phyloP scores from a whole-genome alignment of 1,140 invertebrate genomes.

The Magallana angulata region DNA sequence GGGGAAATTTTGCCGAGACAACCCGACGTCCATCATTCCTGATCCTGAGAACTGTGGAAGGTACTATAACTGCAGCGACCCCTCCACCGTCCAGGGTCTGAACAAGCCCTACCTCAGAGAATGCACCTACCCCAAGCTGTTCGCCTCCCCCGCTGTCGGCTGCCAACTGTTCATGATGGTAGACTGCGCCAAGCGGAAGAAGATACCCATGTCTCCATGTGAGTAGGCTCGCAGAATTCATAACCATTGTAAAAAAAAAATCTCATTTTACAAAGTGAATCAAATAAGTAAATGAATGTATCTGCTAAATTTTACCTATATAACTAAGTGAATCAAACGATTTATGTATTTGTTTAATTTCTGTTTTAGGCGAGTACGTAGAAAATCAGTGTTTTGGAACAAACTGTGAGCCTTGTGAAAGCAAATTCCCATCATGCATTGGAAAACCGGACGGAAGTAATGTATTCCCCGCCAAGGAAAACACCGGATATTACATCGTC shows the following conservation, averaged over 20 bases:
- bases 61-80: constrained; percentile 70
- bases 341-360: background rate
- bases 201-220: constrained; percentile 63
- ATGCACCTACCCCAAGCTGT: constrained; percentile 68
- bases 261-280: background rate
- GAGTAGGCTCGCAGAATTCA: constrained; percentile 40
- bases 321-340: no score
- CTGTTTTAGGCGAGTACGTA: constrained; percentile 69
- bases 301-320: no score
- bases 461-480: constrained; percentile 67
- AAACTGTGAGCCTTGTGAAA: constrained; percentile 67
- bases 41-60: constrained; percentile 66
- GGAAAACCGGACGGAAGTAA: constrained; percentile 71
- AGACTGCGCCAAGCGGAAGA: constrained; percentile 49
- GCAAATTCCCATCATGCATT: constrained; percentile 66
- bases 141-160: constrained; percentile 50
- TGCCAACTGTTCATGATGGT: constrained; percentile 64
- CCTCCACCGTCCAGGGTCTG: constrained; percentile 41
- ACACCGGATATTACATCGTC: constrained; percentile 64
- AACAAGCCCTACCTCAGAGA: constrained; percentile 63
- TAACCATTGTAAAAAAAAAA: background rate
- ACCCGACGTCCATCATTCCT: constrained; percentile 58
- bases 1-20: constrained; percentile 59
- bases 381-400: constrained; percentile 68
- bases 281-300: no score